Conservation (phyloP, 2,797 vertebrate genomes). For the Cheracebus regulus region DNA sequence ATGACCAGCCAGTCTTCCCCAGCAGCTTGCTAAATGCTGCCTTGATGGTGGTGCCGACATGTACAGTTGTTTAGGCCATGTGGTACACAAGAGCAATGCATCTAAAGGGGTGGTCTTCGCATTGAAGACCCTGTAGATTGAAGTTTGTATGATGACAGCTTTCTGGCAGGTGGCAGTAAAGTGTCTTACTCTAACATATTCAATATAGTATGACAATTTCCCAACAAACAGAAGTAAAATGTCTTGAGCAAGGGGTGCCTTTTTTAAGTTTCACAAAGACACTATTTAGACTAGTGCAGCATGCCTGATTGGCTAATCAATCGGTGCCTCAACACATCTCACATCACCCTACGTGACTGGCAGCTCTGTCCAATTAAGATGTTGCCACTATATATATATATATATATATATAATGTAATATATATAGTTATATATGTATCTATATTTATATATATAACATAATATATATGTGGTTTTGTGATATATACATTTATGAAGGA, state of each 20-base stretch:
- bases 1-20: background rate
- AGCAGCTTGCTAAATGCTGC: background rate
- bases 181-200: background rate
- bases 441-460: background rate
- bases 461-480: too few relatives aligned
- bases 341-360: background rate
- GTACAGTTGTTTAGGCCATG: background rate
- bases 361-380: background rate
- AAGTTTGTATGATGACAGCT: background rate
- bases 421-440: too few relatives aligned
- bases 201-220: background rate
- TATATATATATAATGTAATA: background rate
- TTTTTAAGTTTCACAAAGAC: background rate
- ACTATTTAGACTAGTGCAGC: background rate
- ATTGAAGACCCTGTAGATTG: background rate
- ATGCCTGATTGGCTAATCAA: background rate
- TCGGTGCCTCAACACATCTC: background rate
- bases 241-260: background rate
- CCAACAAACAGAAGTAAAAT: background rate
- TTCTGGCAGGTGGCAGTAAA: background rate
- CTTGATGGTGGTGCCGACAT: accelerated
- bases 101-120: background rate
- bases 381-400: background rate
- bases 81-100: accelerated
- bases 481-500: background rate